Evolutionary conservation across 2,888 invertebrate species (phyloP), one percentile per base, ranked within the genome.

Genomic region (Panopea generosa): DNA sequence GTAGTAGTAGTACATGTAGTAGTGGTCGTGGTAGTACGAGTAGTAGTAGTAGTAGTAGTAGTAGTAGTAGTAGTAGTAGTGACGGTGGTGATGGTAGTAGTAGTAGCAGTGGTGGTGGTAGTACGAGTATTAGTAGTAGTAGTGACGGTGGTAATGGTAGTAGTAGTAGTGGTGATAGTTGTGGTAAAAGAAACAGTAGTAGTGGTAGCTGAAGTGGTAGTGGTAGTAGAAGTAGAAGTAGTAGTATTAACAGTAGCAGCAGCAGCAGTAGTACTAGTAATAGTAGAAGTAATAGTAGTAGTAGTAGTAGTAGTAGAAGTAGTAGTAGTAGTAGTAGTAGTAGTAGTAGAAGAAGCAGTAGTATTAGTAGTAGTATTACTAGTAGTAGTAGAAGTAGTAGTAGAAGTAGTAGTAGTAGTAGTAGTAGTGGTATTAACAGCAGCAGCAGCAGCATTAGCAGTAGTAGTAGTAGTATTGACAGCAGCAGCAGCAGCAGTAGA

Each of bases 11-110:
- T 52, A 52, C 6, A 20, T 20, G 52, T 52, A 4, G 22, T 52
- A 52, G 52, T 52, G 22, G 52, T 52, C 2, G 22, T 52, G 7
- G 24, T 52, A 52, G 52, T 52, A 52, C 20, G 9, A 52, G 22
- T 52, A 52, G 52, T 52, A 52, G 52, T 52, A 52, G 52, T 22
- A 52, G 52, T 52, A 52, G 52, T 52, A 52, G 52, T 52, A 22
- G 24, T 52, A 52, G 52, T 52, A 52, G 52, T 52, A 52, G 52
- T 52, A 52, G 52, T 52, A 52, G 52, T 52, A 24, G 52, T 52
- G 22, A 22, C 22, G 22, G 52, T 52, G 16, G 52, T 52, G 22
- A 22, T 52, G 20, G 52, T 52, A 52, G 52, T 52, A 52, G 52
- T 52, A 52, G 52, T 52, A 52, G 52, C 20, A 52, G 52, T 24